Evolutionary conservation across 2,113 vertebrate species (phyloP), one percentile per base, ranked within the genome.

Genomic region (Gadus chalcogrammus): DNA sequence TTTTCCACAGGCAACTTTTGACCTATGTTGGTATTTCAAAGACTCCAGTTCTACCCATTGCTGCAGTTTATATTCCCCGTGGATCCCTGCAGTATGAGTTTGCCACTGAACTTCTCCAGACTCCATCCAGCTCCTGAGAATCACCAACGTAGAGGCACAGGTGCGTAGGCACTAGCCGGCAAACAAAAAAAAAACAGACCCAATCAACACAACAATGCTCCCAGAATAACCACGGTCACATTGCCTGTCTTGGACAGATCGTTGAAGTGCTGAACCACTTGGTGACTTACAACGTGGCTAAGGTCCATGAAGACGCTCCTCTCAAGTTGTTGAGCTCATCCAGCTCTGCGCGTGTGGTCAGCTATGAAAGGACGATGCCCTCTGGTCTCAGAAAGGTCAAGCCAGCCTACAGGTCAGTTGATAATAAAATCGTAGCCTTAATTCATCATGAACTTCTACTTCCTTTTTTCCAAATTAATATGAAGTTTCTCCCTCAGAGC

Each of bases 221-320:
- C 65, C 63, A 61, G 7, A 55, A 11, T 20, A 58, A 22, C 53
- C 16, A 9, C 18, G 59, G 13, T 64, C 56, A 24, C 35, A 22
- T 69, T 69, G 59, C 67, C 5, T 55, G 69, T 65, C 48, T 13
- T 72, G 11, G n/a, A 27, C 76, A 97, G 95, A 88, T 92, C 77
- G 28, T 74, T 0, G 92, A 94, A 80, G 79, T 88, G 1, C 71
- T 96, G 67, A 86, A 92, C 2, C 89, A 94, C 72, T 78, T 95
- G 78, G 90, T 92, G 52, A 70, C 78, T 68, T 85, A 82, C 66
- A 94, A 94, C 67, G 65, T 87, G 6, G 88, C 77, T 13, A 79
- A 80, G 62, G 89, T 93, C 73, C 91, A 93, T 0, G 83, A 88
- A 2, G 92, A 95, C n/a, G 89, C 92, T 67, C 91, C 93, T 0